Conservation (phyloP, 2,113 vertebrate species). For the Forbesichthys agassizii region DNA sequence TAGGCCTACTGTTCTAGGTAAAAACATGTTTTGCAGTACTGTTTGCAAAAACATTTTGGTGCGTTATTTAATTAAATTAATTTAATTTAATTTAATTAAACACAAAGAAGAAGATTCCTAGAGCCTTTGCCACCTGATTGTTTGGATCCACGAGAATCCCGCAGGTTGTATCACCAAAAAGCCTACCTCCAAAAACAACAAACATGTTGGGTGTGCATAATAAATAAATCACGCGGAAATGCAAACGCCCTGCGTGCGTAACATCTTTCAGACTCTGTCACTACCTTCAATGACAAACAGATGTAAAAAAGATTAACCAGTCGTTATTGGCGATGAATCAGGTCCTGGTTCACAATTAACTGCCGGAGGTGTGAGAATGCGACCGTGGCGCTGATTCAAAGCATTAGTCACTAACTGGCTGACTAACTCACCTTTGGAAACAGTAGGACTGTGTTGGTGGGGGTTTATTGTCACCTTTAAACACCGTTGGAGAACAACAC, state of each 20-base stretch:
- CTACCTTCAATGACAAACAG: slow-evolving; percentile 11
- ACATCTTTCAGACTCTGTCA: slow-evolving; percentile 33
- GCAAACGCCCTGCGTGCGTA: not conserved
- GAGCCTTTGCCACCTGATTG: not conserved
- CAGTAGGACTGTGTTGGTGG: slow-evolving; percentile 32
- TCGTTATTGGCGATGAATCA: slow-evolving; percentile 61
- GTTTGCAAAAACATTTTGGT: too few relatives aligned
- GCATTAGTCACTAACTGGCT: slow-evolving; percentile 65
- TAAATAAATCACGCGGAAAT: slow-evolving; percentile 19
- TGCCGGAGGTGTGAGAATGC: slow-evolving; percentile 44
- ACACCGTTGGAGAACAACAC: not conserved
- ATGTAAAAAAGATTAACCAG: slow-evolving; percentile 48
- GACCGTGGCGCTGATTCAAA: slow-evolving; percentile 30
- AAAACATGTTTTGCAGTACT: too few relatives aligned
- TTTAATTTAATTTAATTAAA: too few relatives aligned
- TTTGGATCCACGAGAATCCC: not conserved
- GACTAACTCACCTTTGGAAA: slow-evolving; percentile 22
- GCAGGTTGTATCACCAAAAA: not conserved
- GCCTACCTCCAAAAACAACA: not conserved
- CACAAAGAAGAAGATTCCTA: not conserved
- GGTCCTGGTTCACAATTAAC: slow-evolving; percentile 46
- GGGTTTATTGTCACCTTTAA: slow-evolving; percentile 21
- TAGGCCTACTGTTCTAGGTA: not conserved
- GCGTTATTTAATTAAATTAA: too few relatives aligned
- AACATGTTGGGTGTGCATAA: not conserved